Evolutionary conservation across 2,797 vertebrate genomes (phyloP).

Genomic region (Dallia pectoralis): DNA sequence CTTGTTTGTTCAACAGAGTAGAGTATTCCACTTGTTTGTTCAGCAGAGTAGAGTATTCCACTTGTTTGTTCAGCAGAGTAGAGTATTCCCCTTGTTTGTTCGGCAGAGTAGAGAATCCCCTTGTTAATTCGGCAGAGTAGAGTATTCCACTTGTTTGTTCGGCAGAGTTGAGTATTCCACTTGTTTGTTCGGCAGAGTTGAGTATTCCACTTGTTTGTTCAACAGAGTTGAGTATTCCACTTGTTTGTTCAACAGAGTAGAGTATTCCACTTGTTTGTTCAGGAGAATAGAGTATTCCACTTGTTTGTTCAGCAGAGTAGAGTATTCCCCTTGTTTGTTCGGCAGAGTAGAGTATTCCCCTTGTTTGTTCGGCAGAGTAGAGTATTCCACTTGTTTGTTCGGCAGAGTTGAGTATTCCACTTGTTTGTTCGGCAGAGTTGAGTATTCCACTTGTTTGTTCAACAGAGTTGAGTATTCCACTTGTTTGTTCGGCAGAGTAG

Average conservation of each 20-base stretch:
- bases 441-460: constrained; percentile 7
- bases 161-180: constrained; percentile 17
- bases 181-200: no score
- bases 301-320: no score
- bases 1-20: no score
- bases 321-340: constrained; percentile 20
- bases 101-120: no score
- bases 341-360: constrained; percentile 17
- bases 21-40: no score
- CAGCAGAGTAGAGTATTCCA: constrained; percentile 5
- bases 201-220: no score
- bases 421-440: constrained; percentile 24
- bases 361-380: no score
- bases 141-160: constrained; percentile 20
- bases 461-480: no score
- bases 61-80: constrained; percentile 25
- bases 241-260: constrained; percentile 24
- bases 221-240: constrained; percentile 9
- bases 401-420: constrained; percentile 7
- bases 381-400: no score
- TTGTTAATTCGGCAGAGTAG: background rate
- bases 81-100: constrained; percentile 7
- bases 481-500: constrained; percentile 1
- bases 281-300: no score
- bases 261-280: constrained; percentile 7